Conservation (phyloP, 2,113 vertebrate species). For the Oxyruncus cristatus region DNA sequence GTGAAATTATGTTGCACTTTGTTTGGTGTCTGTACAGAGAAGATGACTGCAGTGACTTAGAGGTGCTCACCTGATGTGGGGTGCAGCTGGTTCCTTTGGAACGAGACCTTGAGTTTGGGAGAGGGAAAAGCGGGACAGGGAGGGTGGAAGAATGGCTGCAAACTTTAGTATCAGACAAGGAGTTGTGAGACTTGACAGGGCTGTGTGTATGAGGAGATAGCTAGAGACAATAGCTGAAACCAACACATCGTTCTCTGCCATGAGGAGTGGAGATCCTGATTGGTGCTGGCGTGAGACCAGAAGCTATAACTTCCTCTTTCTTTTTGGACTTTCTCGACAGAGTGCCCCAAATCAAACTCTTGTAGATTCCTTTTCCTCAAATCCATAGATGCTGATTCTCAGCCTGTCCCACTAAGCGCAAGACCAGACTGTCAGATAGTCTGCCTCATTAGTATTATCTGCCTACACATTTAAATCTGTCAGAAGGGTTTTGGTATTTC, state of each 20-base stretch:
- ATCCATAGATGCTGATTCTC: neutral
- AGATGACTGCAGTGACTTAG: neutral
- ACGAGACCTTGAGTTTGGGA: neutral
- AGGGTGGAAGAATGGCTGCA: fast-evolving
- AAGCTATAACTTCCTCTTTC: neutral
- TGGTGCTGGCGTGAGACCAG: neutral
- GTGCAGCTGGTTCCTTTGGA: neutral
- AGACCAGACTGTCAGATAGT: neutral
- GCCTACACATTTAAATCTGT: neutral
- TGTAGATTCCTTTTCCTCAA: neutral
- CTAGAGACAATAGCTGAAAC: neutral
- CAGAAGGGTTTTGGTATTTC: neutral
- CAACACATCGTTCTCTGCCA: neutral
- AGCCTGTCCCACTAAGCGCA: neutral
- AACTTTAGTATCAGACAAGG: neutral
- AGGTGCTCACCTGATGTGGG: neutral
- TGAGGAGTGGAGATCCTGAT: neutral
- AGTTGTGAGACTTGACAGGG: neutral
- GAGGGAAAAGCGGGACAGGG: neutral
- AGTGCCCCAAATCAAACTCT: neutral
- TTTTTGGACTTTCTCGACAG: neutral
- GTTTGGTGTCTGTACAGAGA: neutral
- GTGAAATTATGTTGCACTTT: constrained; percentile 11
- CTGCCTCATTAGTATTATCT: neutral
- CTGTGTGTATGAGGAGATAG: neutral